Evolutionary conservation across 1,140 invertebrate genomes (phyloP).

Genomic region (Scylla paramamosain): DNA sequence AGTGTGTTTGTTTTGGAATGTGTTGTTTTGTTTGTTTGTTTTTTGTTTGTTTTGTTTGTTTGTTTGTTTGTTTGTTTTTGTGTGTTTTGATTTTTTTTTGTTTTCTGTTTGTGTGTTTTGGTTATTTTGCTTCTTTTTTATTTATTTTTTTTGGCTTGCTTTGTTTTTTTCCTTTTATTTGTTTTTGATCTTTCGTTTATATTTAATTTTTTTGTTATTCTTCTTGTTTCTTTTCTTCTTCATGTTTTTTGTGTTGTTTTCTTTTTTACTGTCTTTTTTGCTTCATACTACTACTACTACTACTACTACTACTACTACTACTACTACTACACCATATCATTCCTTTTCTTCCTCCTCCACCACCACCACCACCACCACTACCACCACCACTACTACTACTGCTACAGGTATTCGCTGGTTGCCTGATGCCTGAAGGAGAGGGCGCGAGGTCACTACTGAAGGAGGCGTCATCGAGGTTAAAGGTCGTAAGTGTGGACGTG

Average conservation of each 20-base stretch:
- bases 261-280: background rate
- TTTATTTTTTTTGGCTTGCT: background rate
- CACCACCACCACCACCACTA: background rate
- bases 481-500: conserved; percentile 85
- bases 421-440: conserved; percentile 83
- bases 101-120: background rate
- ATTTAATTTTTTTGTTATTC: too few relatives aligned
- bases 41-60: background rate
- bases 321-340: too few relatives aligned
- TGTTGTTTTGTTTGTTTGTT: background rate
- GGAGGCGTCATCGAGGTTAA: conserved; percentile 78
- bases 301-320: background rate
- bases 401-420: conserved; percentile 84
- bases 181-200: too few relatives aligned
- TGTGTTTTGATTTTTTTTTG: background rate
- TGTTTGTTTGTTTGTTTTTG: background rate
- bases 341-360: too few relatives aligned
- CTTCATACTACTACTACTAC: background rate
- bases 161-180: background rate
- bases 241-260: background rate
- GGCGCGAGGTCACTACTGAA: conserved; percentile 80
- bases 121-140: background rate
- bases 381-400: background rate
- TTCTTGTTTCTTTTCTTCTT: background rate
- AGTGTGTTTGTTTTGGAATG: too few relatives aligned